Conservation (phyloP, 2,113 vertebrate species). For the Tympanuchus pallidicinctus region DNA sequence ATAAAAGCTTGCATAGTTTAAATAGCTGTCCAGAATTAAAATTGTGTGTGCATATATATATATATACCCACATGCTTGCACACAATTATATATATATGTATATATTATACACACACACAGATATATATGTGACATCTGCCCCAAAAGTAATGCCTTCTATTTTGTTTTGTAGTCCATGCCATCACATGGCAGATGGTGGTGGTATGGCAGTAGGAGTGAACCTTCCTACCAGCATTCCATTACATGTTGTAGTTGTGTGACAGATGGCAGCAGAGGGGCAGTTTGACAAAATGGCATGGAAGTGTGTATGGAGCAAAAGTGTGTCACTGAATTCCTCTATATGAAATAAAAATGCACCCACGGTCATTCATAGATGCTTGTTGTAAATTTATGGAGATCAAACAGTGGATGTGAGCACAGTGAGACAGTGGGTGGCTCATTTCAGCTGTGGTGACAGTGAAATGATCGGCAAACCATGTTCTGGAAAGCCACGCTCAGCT, state of each 20-base stretch:
- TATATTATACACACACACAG: too few species aligned
- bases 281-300: background rate
- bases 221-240: background rate
- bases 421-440: too few species aligned
- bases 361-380: background rate
- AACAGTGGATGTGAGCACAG: too few species aligned
- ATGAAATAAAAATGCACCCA: background rate
- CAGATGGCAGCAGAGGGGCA: background rate
- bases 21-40: background rate
- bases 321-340: background rate
- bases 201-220: background rate
- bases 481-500: too few species aligned
- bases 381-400: too few species aligned
- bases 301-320: background rate
- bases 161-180: background rate
- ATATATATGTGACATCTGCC: background rate
- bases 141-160: background rate
- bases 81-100: background rate
- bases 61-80: background rate
- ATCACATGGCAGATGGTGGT: background rate
- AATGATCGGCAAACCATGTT: too few species aligned
- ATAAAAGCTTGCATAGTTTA: background rate
- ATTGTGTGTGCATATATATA: background rate
- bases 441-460: too few species aligned
- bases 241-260: background rate